phyloP scores from a whole-genome alignment of 2,113 vertebrate species.

The Aramus guarauna region DNA sequence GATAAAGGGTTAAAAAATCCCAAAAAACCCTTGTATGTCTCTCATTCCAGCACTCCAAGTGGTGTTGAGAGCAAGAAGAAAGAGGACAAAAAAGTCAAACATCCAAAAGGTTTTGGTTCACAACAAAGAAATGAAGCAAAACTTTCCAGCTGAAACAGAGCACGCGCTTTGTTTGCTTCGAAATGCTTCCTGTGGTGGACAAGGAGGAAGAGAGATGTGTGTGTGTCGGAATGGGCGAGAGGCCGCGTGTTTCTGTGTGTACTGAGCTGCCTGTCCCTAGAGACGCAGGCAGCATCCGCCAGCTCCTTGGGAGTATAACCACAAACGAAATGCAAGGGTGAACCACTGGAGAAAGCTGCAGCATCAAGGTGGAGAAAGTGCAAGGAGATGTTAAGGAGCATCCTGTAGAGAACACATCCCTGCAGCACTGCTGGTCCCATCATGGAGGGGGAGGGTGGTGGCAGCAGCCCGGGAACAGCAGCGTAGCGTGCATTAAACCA shows the following conservation, averaged over 20 bases:
- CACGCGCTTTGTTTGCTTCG: background rate
- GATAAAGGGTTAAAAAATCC: background rate
- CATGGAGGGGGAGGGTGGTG: background rate
- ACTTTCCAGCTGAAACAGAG: background rate
- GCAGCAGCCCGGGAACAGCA: background rate
- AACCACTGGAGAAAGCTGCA: background rate
- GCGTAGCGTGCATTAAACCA: background rate
- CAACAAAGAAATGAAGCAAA: background rate
- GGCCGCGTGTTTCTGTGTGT: background rate
- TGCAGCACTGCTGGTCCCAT: background rate
- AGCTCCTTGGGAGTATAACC: background rate
- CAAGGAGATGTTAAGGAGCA: background rate
- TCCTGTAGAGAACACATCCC: background rate
- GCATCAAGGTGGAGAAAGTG: background rate
- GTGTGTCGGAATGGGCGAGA: accelerated
- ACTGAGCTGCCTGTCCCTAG: background rate
- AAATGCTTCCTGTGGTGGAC: background rate
- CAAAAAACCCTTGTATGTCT: background rate
- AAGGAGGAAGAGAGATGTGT: background rate
- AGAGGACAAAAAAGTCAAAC: background rate
- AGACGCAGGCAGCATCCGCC: background rate
- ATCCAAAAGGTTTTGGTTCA: background rate
- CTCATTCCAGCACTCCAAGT: background rate
- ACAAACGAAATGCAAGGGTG: accelerated
- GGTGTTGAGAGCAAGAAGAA: background rate